Evolutionary conservation across 1,140 invertebrate genomes (phyloP), one percentile per base, ranked within the genome.

Genomic region (Platyura marginata): DNA sequence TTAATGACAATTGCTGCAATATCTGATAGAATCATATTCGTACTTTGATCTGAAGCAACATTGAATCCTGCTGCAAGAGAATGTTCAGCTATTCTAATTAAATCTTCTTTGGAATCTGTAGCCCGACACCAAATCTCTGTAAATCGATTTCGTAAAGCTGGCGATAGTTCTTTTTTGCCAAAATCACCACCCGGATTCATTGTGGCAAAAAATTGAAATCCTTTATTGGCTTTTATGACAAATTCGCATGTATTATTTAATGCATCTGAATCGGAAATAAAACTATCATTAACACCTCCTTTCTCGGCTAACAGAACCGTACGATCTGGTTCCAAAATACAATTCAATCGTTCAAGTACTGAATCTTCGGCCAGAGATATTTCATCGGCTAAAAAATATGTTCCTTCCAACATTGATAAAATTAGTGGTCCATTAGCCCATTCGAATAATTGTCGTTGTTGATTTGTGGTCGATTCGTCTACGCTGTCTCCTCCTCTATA

Each of bases 181-280:
- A 89, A 98, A 71, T 99, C 96, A 9, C 96, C 95, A 15, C 93
- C 93, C 18, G 96, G 96, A 70, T 99, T 99, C 96, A 99, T 99
- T 1, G 96, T 99, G 6, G 90, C 90, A 43, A 98, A 74, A 51
- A 98, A 87, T 47, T 87, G 75, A 59, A 99, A 99, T 10, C 75
- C 70, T 11, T 74, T 51, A 46, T 76, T 53, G 0, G 95, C 94
- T 22, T 68, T 65, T 25, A 90, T 72, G 2, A 80, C 60, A 46
- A 71, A 68, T 51, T 74, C 71, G 1, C 68, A 63, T 47, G 61
- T 63, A 2, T 57, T 45, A 15, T 47, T 44, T 45, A 55, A 52
- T 21, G 51, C 52, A 40, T 69, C 56, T 23, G 77, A 66, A 19
- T 65, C 61, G 15, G 63, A 54, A 22, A 56, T 44, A 35, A 52